A percentile compares a stretch with the other conserved stretches of the same genome.
phyloP scores from a whole-genome alignment of 1,140 invertebrate species.

The Harlomillsia oculata region DNA sequence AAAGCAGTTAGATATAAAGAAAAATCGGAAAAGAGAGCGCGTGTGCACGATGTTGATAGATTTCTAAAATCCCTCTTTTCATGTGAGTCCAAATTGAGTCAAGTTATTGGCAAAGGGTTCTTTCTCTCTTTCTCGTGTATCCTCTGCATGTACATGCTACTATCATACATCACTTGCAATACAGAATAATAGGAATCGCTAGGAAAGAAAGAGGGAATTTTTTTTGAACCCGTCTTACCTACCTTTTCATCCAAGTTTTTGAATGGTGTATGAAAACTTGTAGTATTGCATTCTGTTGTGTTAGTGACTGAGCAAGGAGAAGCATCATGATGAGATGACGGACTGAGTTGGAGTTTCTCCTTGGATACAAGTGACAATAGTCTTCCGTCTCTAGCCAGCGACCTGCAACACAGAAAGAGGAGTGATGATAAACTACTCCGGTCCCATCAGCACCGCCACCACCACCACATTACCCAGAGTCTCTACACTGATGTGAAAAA shows the following conservation, averaged over 20 bases:
- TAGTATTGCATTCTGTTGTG: too few species aligned
- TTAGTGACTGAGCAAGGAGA: background rate
- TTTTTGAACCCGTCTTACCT: too few species aligned
- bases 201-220: too few species aligned
- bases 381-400: background rate
- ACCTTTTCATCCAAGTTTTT: too few species aligned
- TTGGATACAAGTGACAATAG: conserved; percentile 10
- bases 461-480: conserved; percentile 10
- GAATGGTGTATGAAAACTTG: too few species aligned
- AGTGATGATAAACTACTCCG: conserved; percentile 14
- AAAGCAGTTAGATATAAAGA: too few species aligned
- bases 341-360: background rate
- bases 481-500: conserved; percentile 20
- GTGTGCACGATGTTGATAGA: conserved; percentile 23
- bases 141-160: background rate
- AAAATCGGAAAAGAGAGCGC: conserved; percentile 9
- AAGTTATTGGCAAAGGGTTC: conserved; percentile 19
- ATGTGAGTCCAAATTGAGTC: conserved; percentile 17
- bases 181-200: too few species aligned
- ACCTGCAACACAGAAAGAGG: conserved; percentile 9
- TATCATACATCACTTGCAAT: too few species aligned
- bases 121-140: background rate
- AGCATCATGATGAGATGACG: background rate
- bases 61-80: conserved; percentile 21
- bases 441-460: background rate